Conservation (phyloP, 2,113 vertebrate genomes). For the Macroglossus sobrinus region DNA sequence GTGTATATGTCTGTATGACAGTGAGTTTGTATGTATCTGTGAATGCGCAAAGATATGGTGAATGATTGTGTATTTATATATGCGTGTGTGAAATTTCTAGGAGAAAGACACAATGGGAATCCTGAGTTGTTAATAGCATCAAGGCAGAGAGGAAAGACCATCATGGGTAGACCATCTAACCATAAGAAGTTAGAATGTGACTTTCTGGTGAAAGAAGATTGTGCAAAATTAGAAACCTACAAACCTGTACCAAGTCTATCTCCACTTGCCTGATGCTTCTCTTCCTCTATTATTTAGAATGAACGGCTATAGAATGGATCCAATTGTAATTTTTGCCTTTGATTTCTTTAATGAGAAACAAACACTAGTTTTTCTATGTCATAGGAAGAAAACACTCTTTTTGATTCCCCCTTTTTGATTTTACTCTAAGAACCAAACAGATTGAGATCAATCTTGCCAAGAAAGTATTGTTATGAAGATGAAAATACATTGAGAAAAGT, state of each 20-base stretch:
- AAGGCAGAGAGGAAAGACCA: not conserved
- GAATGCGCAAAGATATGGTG: not conserved
- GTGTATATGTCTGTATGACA: not conserved
- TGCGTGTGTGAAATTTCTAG: not conserved
- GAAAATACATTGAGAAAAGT: conserved; percentile 41
- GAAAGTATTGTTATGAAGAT: conserved; percentile 54
- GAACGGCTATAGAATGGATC: conserved; percentile 46
- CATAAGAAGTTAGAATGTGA: not conserved
- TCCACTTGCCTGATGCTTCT: conserved; percentile 41
- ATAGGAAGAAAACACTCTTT: conserved; percentile 14
- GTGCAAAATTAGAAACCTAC: conserved; percentile 40
- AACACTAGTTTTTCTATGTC: conserved; percentile 54
- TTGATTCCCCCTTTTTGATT: conserved; percentile 32
- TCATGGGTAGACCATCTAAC: not conserved
- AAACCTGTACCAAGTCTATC: conserved; percentile 43
- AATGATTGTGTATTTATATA: not conserved
- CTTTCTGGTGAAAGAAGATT: conserved; percentile 52
- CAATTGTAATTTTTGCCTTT: conserved; percentile 44
- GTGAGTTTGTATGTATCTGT: not conserved
- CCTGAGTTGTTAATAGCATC: not conserved
- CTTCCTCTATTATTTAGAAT: conserved; percentile 59
- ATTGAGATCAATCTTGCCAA: conserved; percentile 59
- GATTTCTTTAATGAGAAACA: conserved; percentile 62
- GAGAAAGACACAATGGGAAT: not conserved
- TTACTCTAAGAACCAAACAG: conserved; percentile 55